These are phyloP conservation scores for Bombylius discolor DNA, from an alignment of 2,888 invertebrate genomes.

Conservation along the genomic window DNA sequence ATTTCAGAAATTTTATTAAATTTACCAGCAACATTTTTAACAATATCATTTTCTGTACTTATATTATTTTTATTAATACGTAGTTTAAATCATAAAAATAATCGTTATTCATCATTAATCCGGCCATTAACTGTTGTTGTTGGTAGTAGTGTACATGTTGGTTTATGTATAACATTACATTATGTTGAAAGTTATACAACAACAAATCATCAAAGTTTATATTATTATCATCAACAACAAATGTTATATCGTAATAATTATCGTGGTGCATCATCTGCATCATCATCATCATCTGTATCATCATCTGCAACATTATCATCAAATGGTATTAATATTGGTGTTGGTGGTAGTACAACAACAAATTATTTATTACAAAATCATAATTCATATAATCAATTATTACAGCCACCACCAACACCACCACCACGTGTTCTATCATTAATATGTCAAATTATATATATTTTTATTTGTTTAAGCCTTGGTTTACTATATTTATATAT, in stretches of 20 bases:
- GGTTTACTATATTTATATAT: conserved; percentile 76
- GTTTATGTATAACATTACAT: conserved; percentile 70
- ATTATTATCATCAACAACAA: conserved; percentile 20
- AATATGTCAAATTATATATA: conserved; percentile 74
- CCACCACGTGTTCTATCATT: conserved; percentile 50
- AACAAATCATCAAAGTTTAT: conserved; percentile 26
- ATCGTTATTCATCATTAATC: conserved; percentile 54
- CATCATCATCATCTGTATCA: not conserved
- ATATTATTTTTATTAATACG: conserved; percentile 74
- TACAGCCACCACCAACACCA: conserved; percentile 18
- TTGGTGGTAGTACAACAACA: conserved; percentile 22
- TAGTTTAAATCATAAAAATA: conserved; percentile 62
- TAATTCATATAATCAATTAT: conserved; percentile 18
- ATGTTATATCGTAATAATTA: conserved; percentile 5
- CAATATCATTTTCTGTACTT: conserved; percentile 78
- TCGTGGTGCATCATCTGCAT: not conserved
- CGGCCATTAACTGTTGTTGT: conserved; percentile 66
- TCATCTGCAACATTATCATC: not conserved
- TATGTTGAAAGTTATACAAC: conserved; percentile 49
- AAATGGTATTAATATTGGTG: conserved; percentile 12
- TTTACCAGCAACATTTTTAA: conserved; percentile 73
- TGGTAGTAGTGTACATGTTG: conserved; percentile 64
- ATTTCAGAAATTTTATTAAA: conserved; percentile 72
- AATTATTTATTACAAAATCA: conserved; percentile 3
- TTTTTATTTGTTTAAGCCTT: conserved; percentile 69